Conservation (phyloP, 2,797 vertebrate genomes). For the Pangasius larnaudii region DNA sequence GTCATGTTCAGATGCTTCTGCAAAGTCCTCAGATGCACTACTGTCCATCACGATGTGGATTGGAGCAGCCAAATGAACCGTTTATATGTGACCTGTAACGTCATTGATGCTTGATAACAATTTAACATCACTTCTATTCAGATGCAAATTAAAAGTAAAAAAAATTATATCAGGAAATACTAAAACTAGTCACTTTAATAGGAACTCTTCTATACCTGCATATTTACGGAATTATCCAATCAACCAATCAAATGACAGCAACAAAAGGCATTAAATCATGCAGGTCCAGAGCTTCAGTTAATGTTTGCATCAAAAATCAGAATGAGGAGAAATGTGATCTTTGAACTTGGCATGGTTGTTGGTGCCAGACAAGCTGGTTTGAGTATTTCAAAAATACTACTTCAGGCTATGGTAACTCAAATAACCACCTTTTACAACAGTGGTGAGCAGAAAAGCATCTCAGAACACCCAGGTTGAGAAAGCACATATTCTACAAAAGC, state of each 20-base stretch:
- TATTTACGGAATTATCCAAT: neutral
- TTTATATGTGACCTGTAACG: conserved; percentile 9
- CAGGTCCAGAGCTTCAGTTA: neutral
- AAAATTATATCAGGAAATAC: neutral
- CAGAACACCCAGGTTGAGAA: neutral
- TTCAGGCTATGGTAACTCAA: neutral
- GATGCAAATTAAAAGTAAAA: neutral
- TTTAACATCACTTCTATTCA: neutral
- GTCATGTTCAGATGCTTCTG: conserved; percentile 9
- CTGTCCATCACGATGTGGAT: conserved; percentile 7
- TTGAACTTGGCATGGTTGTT: neutral
- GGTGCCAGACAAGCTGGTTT: neutral
- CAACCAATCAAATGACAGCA: neutral
- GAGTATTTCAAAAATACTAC: neutral
- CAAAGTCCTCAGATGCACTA: neutral
- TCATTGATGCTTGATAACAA: neutral
- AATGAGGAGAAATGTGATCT: neutral
- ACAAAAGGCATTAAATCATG: neutral
- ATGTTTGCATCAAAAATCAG: neutral
- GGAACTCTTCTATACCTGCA: neutral
- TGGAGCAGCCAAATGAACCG: neutral
- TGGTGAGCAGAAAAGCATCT: neutral
- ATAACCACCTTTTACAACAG: neutral
- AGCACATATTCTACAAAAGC: neutral
- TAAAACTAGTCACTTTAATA: neutral